Percentiles rank a stretch among this genome's conserved stretches.
Evolutionary conservation across 2,797 vertebrate species (phyloP).

Genomic region (Sebastes oblongus): DNA sequence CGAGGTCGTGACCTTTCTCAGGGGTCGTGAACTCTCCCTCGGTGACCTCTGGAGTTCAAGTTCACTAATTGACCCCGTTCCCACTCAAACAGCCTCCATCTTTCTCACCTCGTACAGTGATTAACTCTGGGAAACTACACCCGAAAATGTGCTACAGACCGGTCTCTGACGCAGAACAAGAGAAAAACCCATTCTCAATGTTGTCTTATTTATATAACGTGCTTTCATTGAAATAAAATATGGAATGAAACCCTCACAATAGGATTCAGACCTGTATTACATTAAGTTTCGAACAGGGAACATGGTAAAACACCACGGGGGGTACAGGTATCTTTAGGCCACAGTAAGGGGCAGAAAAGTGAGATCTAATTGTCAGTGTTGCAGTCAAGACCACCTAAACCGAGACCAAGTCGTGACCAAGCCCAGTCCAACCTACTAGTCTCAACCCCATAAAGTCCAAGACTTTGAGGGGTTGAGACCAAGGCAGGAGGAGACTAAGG

Average conservation of each 20-base stretch:
- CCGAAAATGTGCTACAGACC: background rate
- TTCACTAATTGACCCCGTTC: conserved; percentile 71
- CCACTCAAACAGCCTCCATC: conserved; percentile 45
- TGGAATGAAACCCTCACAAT: background rate
- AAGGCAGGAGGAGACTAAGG: too few species aligned
- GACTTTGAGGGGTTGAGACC: too few species aligned
- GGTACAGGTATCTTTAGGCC: rapidly evolving
- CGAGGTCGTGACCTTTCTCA: conserved; percentile 42
- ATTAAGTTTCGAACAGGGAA: background rate
- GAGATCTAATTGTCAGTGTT: too few species aligned
- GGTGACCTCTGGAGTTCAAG: conserved; percentile 74
- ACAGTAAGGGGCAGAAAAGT: too few species aligned
- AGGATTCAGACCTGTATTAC: background rate
- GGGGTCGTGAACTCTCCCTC: conserved; percentile 49
- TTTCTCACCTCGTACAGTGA: conserved; percentile 14
- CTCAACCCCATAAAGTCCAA: too few species aligned
- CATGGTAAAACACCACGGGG: too few species aligned
- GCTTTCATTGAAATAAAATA: too few species aligned
- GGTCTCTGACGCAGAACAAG: background rate
- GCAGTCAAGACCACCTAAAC: too few species aligned
- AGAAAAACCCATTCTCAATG: background rate
- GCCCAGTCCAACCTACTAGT: too few species aligned
- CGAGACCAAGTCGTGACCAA: too few species aligned
- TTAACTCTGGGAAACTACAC: conserved; percentile 16
- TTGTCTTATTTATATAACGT: background rate